Conservation (phyloP, 2,797 vertebrate genomes). For the Mormyrus proboscirostris region DNA sequence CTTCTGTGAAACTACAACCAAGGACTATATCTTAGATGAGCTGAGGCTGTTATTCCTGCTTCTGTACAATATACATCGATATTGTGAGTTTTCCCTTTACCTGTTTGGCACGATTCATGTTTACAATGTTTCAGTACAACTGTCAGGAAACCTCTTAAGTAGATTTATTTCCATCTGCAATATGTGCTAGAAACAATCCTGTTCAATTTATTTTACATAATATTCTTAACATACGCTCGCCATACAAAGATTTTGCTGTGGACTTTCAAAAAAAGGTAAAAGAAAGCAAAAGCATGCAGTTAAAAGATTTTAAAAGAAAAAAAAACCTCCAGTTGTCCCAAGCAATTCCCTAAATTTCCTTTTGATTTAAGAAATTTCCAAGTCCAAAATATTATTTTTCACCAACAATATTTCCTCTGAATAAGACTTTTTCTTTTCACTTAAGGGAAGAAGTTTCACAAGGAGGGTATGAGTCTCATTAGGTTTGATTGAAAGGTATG, state of each 20-base stretch:
- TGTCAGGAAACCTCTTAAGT: background rate
- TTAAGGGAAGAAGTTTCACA: background rate
- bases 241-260: background rate
- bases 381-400: background rate
- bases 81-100: background rate
- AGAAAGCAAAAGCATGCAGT: background rate
- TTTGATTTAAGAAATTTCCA: background rate
- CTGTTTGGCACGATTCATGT: background rate
- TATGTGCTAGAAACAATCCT: background rate
- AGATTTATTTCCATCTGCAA: background rate
- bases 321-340: no score
- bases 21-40: background rate
- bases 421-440: background rate
- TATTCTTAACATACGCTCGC: background rate
- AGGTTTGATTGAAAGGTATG: background rate
- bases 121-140: background rate
- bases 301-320: background rate
- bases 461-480: background rate
- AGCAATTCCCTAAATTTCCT: background rate
- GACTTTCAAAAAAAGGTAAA: background rate
- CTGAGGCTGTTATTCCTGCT: background rate
- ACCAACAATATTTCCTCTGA: background rate
- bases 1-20: background rate
- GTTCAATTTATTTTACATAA: background rate
- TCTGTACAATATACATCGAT: background rate